Base-by-base conservation (phyloP, 2,888 invertebrate genomes). In the Piscicola geometra region DNA sequence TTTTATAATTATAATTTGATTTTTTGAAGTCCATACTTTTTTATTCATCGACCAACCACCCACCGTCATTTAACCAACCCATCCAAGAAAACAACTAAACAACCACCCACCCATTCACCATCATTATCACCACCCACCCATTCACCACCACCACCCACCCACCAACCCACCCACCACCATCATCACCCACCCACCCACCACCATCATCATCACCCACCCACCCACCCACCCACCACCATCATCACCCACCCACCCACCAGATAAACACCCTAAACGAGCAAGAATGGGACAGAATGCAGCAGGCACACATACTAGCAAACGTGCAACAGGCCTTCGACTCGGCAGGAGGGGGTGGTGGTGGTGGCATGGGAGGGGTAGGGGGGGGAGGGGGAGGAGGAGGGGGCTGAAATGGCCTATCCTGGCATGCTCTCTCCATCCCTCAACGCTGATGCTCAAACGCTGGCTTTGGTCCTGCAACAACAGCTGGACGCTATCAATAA, bases 401-500 rank as follows among this genome's bases (percentile, higher is more conserved):
- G 32, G 71, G 83, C 91, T 91, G 93, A 92, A 0, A 36, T n/a
- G 83, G 84, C 83, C 47, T 91, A 92, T 81, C 93, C 93, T 81
- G 93, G 92, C 0, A 67, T 84, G 79, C 79, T 84, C 78, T 84
- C 85, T 47, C 84, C 89, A 87, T 80, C 83, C 3, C 84, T 82
- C 25, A 84, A 84, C 85, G 92, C 93, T 1, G 98, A 99, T 87
- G 97, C 99, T 69, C 98, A 99, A 83, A 94, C 97, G 0, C 88
- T 99, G 80, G 99, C 99, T 68, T 90, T 97, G 85, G 97, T 99
- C 95, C 89, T 99, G 81, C 99, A 99, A 86, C 98, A 99, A 83
- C 97, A 99, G 86, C 88, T 99, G 79, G 98, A 99, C 88, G 99
- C 98, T 83, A 99, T 99, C 86, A 99, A 99, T 88, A 97, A 97